phyloP scores from a whole-genome alignment of 2,797 vertebrate genomes.

The Phoeniculus purpureus region DNA sequence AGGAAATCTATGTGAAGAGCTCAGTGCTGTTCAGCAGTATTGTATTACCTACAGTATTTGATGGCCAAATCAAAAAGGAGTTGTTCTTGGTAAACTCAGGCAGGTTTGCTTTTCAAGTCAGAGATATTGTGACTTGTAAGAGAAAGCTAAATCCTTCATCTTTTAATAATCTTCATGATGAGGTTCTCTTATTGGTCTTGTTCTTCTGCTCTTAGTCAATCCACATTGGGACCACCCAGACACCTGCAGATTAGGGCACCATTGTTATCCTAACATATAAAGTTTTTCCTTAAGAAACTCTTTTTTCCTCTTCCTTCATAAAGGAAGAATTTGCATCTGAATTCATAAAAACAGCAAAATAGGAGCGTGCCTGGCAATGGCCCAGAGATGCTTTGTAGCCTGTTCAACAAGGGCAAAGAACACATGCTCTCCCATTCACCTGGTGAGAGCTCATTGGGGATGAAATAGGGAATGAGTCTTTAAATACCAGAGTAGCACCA shows the following conservation, averaged over 20 bases:
- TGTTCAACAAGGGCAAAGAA: background rate
- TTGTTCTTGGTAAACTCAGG: background rate
- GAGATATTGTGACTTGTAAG: background rate
- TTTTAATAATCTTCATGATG: background rate
- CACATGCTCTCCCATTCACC: fast-evolving
- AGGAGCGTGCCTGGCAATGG: background rate
- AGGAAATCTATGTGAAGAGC: background rate
- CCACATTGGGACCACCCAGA: background rate
- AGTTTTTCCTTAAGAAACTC: background rate
- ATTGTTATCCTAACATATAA: background rate
- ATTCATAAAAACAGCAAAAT: background rate
- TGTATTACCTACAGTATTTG: background rate
- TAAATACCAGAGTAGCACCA: background rate
- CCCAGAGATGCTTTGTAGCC: background rate
- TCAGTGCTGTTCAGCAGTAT: background rate
- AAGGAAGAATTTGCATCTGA: background rate
- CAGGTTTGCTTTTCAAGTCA: background rate
- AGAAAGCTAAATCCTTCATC: background rate
- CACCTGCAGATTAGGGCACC: background rate
- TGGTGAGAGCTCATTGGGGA: background rate
- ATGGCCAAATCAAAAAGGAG: background rate
- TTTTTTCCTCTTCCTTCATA: background rate
- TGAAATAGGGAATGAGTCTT: background rate
- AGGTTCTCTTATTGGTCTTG: fast-evolving
- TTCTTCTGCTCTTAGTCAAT: background rate